phyloP scores from a whole-genome alignment of 2,888 invertebrate species.

The Drosophila hawaiiensis region DNA sequence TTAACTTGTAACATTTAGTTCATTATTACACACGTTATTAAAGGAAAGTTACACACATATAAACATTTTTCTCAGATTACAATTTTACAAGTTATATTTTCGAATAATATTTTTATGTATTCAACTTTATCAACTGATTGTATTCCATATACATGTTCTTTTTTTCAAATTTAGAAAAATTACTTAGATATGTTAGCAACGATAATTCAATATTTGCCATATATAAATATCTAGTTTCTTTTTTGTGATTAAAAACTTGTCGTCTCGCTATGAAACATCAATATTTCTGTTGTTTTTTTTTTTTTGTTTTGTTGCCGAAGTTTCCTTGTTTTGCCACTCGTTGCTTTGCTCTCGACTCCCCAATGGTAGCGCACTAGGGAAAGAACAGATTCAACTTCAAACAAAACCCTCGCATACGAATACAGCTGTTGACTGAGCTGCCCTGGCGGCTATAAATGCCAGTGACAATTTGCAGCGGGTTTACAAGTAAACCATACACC shows the following conservation, averaged over 20 bases:
- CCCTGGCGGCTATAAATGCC: constrained; percentile 70
- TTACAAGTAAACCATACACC: constrained; percentile 30
- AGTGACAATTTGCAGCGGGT: constrained; percentile 73
- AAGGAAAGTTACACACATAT: not conserved
- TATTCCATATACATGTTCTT: not conserved
- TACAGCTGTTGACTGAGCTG: constrained; percentile 42
- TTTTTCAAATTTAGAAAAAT: not conserved
- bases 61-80: not conserved
- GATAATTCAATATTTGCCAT: not conserved
- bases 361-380: constrained; percentile 15
- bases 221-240: not conserved
- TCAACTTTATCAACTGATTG: not conserved
- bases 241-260: not conserved
- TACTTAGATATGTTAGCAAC: not conserved
- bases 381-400: constrained; percentile 36
- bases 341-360: not conserved
- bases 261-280: not conserved
- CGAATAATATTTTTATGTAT: not conserved
- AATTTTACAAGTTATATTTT: not conserved
- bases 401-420: constrained; percentile 32
- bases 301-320: not conserved
- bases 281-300: not conserved
- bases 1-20: not conserved
- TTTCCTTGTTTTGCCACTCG: not conserved
- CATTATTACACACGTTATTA: not conserved